Conservation (phyloP, 1,140 invertebrate genomes). For the Pogonognathellus flavescens region DNA sequence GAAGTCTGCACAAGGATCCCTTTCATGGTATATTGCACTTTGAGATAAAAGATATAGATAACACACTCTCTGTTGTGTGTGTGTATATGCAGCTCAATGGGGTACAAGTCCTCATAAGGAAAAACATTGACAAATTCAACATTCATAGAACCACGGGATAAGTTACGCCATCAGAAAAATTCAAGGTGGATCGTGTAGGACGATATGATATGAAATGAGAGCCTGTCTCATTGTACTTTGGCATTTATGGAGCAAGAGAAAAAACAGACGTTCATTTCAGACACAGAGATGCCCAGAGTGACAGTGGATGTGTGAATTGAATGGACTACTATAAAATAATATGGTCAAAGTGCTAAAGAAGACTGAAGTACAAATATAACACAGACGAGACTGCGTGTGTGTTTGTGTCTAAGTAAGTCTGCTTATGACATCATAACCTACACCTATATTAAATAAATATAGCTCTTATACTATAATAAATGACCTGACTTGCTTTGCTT, state of each 20-base stretch:
- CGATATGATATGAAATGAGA: neutral
- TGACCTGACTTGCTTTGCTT: conserved; percentile 16
- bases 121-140: conserved; percentile 35
- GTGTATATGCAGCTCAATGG: conserved; percentile 37
- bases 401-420: too few relatives aligned
- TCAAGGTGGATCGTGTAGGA: conserved; percentile 29
- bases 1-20: neutral
- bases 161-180: neutral
- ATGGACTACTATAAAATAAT: neutral
- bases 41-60: too few relatives aligned
- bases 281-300: neutral
- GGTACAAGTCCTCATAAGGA: conserved; percentile 32
- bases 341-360: too few relatives aligned
- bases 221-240: neutral
- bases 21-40: too few relatives aligned
- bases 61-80: neutral
- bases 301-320: neutral
- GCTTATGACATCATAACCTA: neutral
- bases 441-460: neutral
- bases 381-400: too few relatives aligned
- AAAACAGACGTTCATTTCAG: neutral
- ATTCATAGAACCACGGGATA: neutral
- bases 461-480: neutral
- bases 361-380: too few relatives aligned
- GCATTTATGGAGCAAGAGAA: conserved; percentile 7